Conservation (phyloP, 2,113 vertebrate species). For the Passerina amoena region DNA sequence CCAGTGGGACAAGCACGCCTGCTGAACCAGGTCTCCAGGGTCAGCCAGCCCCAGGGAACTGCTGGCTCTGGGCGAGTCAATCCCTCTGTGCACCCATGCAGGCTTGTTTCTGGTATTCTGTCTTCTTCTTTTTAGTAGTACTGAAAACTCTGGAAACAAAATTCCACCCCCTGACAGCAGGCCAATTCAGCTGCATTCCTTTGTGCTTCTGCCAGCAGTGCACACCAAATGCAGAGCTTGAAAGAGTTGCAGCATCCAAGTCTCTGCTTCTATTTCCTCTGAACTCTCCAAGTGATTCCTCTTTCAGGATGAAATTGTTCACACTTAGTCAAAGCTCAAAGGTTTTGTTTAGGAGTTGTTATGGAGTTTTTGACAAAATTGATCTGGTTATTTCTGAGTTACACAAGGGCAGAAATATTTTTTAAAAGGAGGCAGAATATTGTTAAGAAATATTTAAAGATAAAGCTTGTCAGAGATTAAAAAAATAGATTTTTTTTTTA, state of each 20-base stretch:
- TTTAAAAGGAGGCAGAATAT: background rate
- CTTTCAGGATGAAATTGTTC: slow-evolving; percentile 35
- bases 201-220: background rate
- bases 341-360: slow-evolving; percentile 8
- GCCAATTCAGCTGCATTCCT: slow-evolving; percentile 40
- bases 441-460: background rate
- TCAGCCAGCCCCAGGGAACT: background rate
- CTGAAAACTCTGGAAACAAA: slow-evolving; percentile 31
- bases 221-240: slow-evolving; percentile 15
- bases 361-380: background rate
- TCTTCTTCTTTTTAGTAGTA: background rate
- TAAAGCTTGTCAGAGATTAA: background rate
- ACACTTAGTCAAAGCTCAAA: slow-evolving; percentile 19
- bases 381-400: slow-evolving; percentile 4
- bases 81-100: background rate
- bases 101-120: background rate
- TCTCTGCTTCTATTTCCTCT: slow-evolving; percentile 20
- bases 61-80: background rate
- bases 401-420: background rate
- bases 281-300: slow-evolving; percentile 30
- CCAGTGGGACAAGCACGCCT: background rate
- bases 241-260: slow-evolving; percentile 1
- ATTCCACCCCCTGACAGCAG: background rate
- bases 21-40: background rate
- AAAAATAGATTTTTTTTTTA: background rate